Conservation (phyloP, 2,797 vertebrate genomes). For the Hyperoplus immaculatus region DNA sequence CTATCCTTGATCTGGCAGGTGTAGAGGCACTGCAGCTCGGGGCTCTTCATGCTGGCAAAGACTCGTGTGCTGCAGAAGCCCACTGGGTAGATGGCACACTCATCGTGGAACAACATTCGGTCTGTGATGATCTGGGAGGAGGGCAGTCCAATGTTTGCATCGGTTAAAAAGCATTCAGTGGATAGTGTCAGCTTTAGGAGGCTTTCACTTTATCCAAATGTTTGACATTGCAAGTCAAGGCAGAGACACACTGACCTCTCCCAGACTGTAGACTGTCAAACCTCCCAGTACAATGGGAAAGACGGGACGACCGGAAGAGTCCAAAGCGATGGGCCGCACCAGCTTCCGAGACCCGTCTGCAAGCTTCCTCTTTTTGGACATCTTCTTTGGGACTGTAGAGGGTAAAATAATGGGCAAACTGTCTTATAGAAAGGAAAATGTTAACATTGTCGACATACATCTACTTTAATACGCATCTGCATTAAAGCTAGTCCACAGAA, state of each 20-base stretch:
- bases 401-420: not conserved
- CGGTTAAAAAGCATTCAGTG: not conserved
- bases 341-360: conserved; percentile 85
- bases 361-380: conserved; percentile 90
- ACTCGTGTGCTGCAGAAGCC: conserved; percentile 93
- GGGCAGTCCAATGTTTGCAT: not conserved
- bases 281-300: conserved; percentile 91
- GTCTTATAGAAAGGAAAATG: not conserved
- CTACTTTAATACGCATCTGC: not conserved
- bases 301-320: conserved; percentile 89
- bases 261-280: conserved; percentile 93
- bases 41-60: conserved; percentile 89
- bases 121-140: conserved; percentile 87
- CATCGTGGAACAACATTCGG: conserved; percentile 90
- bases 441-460: not conserved
- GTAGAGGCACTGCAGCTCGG: conserved; percentile 90
- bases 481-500: not conserved
- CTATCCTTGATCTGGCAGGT: conserved; percentile 95
- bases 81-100: conserved; percentile 90
- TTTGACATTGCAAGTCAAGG: not conserved
- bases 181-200: not conserved
- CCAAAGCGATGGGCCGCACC: conserved; percentile 90
- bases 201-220: not conserved
- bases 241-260: conserved; percentile 86
- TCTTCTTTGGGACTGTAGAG: conserved; percentile 87